Conservation (phyloP, 2,113 vertebrate genomes). For the Myotis lucifugus region DNA sequence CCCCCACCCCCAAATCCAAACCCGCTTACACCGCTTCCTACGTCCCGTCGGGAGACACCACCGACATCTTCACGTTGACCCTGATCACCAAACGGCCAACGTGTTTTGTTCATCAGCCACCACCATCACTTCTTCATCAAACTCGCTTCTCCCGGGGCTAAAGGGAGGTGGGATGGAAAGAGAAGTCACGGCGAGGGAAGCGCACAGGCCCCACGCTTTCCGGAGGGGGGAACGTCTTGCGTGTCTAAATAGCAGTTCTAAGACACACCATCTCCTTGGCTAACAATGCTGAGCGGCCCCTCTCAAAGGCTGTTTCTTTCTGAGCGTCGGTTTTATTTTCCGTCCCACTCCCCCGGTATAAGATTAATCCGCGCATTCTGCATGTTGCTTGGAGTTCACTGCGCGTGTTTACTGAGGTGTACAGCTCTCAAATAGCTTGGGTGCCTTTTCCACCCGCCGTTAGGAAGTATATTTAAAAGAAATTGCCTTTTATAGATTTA, state of each 20-base stretch:
- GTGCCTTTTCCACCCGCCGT: conserved; percentile 87
- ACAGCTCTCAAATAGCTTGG: conserved; percentile 90
- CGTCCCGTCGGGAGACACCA: not conserved
- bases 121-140: not conserved
- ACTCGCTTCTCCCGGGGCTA: not conserved
- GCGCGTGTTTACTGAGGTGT: conserved; percentile 93
- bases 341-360: conserved; percentile 84
- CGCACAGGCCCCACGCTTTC: not conserved
- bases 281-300: conserved; percentile 35
- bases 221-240: conserved; percentile 7
- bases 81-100: not conserved
- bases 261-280: conserved; percentile 68
- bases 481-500: conserved; percentile 93
- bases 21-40: rapidly evolving
- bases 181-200: not conserved
- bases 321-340: conserved; percentile 81
- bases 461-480: conserved; percentile 89
- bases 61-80: not conserved
- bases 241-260: conserved; percentile 64
- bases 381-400: conserved; percentile 86
- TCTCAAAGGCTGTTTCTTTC: conserved; percentile 70
- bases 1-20: not conserved
- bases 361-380: conserved; percentile 91
- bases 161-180: not conserved
- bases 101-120: not conserved